phyloP scores from a whole-genome alignment of 1,140 invertebrate genomes.

The Nasonia vitripennis region DNA sequence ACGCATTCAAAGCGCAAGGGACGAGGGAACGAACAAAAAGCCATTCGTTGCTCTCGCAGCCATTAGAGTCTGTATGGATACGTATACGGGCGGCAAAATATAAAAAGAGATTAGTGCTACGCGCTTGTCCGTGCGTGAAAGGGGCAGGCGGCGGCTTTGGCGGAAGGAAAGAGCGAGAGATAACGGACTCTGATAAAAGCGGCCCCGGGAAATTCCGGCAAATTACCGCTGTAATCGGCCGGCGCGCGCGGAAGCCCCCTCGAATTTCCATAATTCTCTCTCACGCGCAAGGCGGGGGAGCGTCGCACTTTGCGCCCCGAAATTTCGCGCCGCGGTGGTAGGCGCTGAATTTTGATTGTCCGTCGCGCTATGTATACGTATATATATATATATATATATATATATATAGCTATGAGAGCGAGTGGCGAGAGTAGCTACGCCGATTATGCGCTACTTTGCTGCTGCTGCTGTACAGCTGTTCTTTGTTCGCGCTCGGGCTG shows the following conservation, averaged over 20 bases:
- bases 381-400: not conserved
- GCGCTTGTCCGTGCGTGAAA: conserved; percentile 21
- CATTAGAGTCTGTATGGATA: too few relatives aligned
- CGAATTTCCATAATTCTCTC: conserved; percentile 51
- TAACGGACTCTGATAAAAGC: conserved; percentile 42
- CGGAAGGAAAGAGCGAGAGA: conserved; percentile 36
- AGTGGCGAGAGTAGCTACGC: not conserved
- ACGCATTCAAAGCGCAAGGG: not conserved
- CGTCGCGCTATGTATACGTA: not conserved
- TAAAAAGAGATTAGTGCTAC: conserved; percentile 23
- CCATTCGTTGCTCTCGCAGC: too few relatives aligned
- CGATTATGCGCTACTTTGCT: conserved; percentile 19
- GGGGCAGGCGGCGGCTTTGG: conserved; percentile 8
- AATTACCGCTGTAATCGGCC: conserved; percentile 50
- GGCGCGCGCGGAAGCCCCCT: conserved; percentile 8
- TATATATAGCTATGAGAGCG: not conserved
- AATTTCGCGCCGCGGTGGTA: conserved; percentile 32
- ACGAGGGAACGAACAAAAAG: too few relatives aligned
- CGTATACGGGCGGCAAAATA: not conserved
- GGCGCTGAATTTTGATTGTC: conserved; percentile 45
- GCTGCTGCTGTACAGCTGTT: not conserved
- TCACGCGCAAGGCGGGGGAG: not conserved
- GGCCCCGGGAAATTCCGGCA: conserved; percentile 44
- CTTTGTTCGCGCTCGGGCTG: not conserved
- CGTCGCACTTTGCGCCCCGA: conserved; percentile 22